Evolutionary conservation across 2,113 vertebrate species (phyloP).

Genomic region (Ahaetulla prasina): DNA sequence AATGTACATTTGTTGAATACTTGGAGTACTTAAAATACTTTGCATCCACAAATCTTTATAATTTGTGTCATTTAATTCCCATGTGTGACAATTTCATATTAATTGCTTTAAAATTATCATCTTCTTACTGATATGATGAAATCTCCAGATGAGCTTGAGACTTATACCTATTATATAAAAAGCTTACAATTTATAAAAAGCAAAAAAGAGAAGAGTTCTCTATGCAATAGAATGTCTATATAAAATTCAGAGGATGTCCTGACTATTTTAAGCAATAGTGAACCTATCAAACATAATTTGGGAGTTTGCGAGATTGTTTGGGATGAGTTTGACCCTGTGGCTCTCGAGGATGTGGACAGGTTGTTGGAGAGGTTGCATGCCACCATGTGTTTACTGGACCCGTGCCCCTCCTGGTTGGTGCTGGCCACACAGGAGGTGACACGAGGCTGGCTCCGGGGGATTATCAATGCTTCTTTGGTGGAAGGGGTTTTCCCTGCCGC

Average conservation of each 20-base stretch:
- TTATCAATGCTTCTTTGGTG: too few relatives aligned
- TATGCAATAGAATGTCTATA: background rate
- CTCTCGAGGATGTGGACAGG: too few relatives aligned
- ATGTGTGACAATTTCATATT: constrained; percentile 51
- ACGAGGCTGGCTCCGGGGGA: too few relatives aligned
- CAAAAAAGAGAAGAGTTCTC: constrained; percentile 5
- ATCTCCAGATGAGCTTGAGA: constrained; percentile 54
- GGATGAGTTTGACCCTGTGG: too few relatives aligned
- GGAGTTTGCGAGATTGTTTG: too few relatives aligned
- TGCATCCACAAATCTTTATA: constrained; percentile 27
- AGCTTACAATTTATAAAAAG: constrained; percentile 44
- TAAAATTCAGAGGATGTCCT: background rate
- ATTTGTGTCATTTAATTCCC: constrained; percentile 49
- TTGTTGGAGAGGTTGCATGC: too few relatives aligned
- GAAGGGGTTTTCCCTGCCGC: too few relatives aligned
- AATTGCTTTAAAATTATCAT: constrained; percentile 71
- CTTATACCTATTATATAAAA: constrained; percentile 54
- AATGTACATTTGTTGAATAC: background rate
- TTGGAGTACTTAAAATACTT: background rate
- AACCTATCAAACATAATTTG: background rate
- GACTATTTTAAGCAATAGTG: background rate
- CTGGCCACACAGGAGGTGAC: too few relatives aligned
- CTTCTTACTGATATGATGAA: constrained; percentile 54
- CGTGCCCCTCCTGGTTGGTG: too few relatives aligned
- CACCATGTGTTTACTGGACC: too few relatives aligned